These are phyloP conservation scores for Hyles lineata DNA, from an alignment of 2,888 invertebrate species.

Conservation along the genomic window DNA sequence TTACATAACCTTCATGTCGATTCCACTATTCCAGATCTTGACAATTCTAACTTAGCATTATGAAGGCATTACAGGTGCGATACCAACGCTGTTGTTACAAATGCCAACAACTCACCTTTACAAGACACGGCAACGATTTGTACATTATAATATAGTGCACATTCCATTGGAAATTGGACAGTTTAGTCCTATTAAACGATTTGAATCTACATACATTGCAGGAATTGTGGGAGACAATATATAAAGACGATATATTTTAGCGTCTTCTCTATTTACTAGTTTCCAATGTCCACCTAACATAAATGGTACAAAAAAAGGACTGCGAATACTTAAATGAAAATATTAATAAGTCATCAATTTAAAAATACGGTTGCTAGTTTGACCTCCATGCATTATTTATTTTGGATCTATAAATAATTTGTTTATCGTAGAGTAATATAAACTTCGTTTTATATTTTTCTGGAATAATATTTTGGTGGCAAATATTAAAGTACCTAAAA, in stretches of 20 bases:
- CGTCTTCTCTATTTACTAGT: no score
- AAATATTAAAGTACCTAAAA: no score
- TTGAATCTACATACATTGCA: neutral
- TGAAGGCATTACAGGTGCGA: neutral
- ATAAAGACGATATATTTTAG: neutral
- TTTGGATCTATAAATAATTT: no score
- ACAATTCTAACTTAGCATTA: neutral
- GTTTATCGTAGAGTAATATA: no score
- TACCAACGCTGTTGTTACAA: conserved; percentile 11
- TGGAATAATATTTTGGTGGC: no score
- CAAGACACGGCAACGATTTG: neutral
- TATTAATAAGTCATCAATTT: no score
- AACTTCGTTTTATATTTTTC: no score
- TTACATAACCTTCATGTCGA: neutral
- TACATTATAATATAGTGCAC: neutral
- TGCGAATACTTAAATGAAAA: no score
- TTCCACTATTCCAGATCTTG: neutral
- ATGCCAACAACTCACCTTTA: conserved; percentile 32
- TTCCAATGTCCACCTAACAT: no score
- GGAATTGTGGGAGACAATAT: neutral
- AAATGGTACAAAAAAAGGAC: no score
- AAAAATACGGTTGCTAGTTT: no score
- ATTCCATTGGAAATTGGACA: neutral
- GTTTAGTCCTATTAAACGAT: neutral
- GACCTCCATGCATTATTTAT: no score